Percentiles rank a stretch among this genome's conserved stretches.
Evolutionary conservation across 2,113 vertebrate species (phyloP).

Genomic region (Talpa occidentalis): DNA sequence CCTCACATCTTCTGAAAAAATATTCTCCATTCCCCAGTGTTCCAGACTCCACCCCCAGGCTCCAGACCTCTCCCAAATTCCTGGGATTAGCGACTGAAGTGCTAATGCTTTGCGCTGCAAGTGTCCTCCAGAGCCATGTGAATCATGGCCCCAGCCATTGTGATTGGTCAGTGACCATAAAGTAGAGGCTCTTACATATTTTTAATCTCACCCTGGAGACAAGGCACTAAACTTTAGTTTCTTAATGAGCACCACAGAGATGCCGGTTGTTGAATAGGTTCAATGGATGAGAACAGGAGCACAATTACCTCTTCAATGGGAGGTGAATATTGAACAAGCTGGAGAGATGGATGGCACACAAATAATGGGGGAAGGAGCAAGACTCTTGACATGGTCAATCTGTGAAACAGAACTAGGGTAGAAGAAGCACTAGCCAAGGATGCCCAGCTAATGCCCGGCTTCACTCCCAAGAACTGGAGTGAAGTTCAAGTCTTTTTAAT

Average conservation of each 20-base stretch:
- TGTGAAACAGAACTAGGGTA: background rate
- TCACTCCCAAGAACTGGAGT: background rate
- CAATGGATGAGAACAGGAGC: too few relatives aligned
- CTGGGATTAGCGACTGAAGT: background rate
- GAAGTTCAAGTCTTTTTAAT: background rate
- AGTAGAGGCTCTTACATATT: background rate
- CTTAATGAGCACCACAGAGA: background rate
- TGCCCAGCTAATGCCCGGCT: background rate
- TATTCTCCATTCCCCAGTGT: background rate
- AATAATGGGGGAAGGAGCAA: background rate
- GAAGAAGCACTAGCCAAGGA: background rate
- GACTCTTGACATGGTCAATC: background rate
- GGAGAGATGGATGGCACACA: background rate
- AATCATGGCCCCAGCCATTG: background rate
- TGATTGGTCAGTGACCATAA: background rate
- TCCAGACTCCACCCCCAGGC: background rate
- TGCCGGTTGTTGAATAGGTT: background rate
- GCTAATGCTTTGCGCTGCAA: background rate
- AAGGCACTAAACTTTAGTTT: background rate
- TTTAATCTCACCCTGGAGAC: background rate
- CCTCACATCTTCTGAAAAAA: background rate
- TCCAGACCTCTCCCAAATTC: background rate
- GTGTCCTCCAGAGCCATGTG: too few relatives aligned
- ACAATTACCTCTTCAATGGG: too few relatives aligned
- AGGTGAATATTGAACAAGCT: background rate